A percentile compares a stretch with the other conserved stretches of the same genome.
Conservation (phyloP, 2,797 vertebrate genomes). For the Pitangus sulphuratus region DNA sequence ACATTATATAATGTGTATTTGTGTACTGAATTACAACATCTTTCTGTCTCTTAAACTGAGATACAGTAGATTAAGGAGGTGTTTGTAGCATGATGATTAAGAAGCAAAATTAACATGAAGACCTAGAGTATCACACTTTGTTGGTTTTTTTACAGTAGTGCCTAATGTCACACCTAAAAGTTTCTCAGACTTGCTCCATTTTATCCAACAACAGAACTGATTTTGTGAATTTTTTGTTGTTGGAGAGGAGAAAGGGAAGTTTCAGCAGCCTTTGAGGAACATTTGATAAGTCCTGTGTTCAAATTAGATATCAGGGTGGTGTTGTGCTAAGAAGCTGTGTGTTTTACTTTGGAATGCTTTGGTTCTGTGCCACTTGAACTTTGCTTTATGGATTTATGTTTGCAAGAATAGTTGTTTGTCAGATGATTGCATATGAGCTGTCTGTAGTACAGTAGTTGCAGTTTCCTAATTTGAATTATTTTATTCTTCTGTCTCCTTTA, state of each 20-base stretch:
- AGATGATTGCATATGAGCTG: not conserved
- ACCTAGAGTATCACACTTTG: not conserved
- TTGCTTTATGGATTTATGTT: not conserved
- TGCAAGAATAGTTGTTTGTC: not conserved
- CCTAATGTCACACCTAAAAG: not conserved
- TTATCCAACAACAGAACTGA: not conserved
- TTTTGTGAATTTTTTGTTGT: not conserved
- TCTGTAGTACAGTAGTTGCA: not conserved
- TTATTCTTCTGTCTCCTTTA: constrained; percentile 47
- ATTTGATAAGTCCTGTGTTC: not conserved
- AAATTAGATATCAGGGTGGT: not conserved
- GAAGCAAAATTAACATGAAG: not conserved
- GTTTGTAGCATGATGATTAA: not conserved
- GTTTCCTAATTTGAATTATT: constrained; percentile 3
- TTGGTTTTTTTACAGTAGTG: not conserved
- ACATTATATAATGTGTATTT: not conserved
- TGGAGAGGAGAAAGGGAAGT: not conserved
- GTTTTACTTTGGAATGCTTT: not conserved
- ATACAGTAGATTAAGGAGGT: not conserved
- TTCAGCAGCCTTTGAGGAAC: not conserved
- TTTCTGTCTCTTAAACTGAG: not conserved
- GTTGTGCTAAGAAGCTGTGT: not conserved
- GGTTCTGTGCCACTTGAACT: not conserved
- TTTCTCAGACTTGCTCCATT: not conserved
- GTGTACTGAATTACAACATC: not conserved